Evolutionary conservation across 2,888 invertebrate genomes (phyloP), one percentile per base, ranked within the genome.

Genomic region (Eubasilissa splendida): DNA sequence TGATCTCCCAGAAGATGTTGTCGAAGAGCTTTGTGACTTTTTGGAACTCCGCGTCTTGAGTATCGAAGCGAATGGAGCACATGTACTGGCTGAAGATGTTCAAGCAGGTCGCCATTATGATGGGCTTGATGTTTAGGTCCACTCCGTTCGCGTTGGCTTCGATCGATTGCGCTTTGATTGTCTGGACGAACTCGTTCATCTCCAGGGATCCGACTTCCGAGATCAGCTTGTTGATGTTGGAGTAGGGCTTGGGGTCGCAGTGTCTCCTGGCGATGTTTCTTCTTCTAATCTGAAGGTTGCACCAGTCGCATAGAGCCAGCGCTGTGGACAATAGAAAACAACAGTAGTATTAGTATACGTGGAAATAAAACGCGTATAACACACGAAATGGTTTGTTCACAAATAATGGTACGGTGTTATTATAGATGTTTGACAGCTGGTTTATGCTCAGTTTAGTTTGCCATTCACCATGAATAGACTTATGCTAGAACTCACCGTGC

Each of bases 1-100:
- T 97, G 83, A 97, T 96, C 86, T 97, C 96, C 94, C 95, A 96
- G 89, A 97, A 97, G 75, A 97, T 96, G 85, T 95, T 94, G 85
- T 97, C 97, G 86, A 96, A 97, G 80, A 91, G 92, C 42, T 93
- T 89, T 0, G 96, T 95, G 7, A 94, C 91, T 79, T 90, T 90
- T 71, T 91, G 89, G 88, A 96, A 97, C 22, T 93, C 93, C 0
- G 85, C 79, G 84, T 96, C 95, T 12, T 93, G 91, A 78, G 94
- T 92, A 60, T 93, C 92, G 85, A 96, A 96, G 2, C 94, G 90
- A 0, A 92, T 91, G n/a, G 94, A 95, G 88, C 96, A 96, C 95
- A 97, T 96, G 88, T 96, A 96, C 83, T 94, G 92, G 4, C 93
- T 92, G 87, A 97, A 97, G 93, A 97, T 95, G 88, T 96, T 97